Conservation (phyloP, 2,797 vertebrate genomes). For the Sternotherus odoratus region DNA sequence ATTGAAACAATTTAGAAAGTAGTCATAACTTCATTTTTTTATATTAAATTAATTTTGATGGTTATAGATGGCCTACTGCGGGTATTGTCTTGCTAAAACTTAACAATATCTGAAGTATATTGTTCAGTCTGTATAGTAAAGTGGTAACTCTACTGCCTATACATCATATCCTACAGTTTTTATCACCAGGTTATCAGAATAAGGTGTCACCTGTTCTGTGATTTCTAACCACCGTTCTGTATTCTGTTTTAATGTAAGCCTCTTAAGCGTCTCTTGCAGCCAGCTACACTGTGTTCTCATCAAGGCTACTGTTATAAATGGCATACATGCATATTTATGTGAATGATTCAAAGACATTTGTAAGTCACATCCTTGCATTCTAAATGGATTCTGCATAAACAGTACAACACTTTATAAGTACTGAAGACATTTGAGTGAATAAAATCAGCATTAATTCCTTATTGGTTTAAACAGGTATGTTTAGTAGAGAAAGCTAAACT, state of each 20-base stretch:
- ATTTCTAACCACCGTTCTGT: conserved; percentile 82
- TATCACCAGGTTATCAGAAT: conserved; percentile 82
- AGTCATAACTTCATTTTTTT: background rate
- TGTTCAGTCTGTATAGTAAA: conserved; percentile 61
- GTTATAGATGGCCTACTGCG: background rate
- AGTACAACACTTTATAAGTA: conserved; percentile 70
- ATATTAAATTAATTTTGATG: background rate
- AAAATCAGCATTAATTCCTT: conserved; percentile 53
- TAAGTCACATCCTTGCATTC: conserved; percentile 84
- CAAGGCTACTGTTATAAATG: conserved; percentile 87
- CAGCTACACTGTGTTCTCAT: conserved; percentile 84
- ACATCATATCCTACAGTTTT: conserved; percentile 79
- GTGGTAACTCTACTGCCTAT: conserved; percentile 66
- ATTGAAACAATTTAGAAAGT: background rate
- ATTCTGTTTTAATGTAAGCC: conserved; percentile 83
- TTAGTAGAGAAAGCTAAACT: conserved; percentile 71
- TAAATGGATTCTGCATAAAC: conserved; percentile 79
- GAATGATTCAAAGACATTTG: conserved; percentile 85
- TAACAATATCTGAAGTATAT: conserved; percentile 44
- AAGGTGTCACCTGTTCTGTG: conserved; percentile 83
- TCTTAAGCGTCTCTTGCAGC: conserved; percentile 80
- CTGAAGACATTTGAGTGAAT: conserved; percentile 59
- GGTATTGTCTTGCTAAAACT: conserved; percentile 17
- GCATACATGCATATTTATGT: conserved; percentile 85
- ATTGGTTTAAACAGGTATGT: conserved; percentile 71